phyloP scores from a whole-genome alignment of 1,140 invertebrate species.

The Drosophila nebulosa region DNA sequence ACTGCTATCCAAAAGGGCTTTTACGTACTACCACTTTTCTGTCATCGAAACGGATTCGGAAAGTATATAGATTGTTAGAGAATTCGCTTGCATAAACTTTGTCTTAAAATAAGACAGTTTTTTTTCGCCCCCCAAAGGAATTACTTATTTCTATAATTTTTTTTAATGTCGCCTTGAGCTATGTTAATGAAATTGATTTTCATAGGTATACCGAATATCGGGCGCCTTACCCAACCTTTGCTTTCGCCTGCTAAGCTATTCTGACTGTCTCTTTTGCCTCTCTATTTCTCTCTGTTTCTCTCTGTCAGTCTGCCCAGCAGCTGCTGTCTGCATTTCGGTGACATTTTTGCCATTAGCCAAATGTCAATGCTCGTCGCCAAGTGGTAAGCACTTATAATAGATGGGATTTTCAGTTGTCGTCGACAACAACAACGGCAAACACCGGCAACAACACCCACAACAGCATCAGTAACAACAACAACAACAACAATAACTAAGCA shows the following conservation, averaged over 20 bases:
- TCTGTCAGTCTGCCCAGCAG: conserved; percentile 8
- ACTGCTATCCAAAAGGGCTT: too few species aligned
- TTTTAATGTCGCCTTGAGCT: not conserved
- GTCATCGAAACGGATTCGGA: too few species aligned
- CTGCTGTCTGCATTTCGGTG: conserved; percentile 64
- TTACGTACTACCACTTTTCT: too few species aligned
- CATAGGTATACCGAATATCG: not conserved
- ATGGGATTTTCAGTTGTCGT: conserved; percentile 65
- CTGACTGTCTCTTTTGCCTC: not conserved
- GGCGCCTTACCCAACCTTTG: not conserved
- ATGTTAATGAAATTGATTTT: conserved; percentile 2
- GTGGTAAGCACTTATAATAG: conserved; percentile 77
- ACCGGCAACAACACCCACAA: not conserved
- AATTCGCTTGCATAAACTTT: not conserved
- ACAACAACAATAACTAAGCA: not conserved
- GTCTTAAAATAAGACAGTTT: not conserved
- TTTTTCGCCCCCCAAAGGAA: not conserved
- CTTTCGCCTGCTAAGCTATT: not conserved
- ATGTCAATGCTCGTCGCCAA: conserved; percentile 72
- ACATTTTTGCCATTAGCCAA: conserved; percentile 78
- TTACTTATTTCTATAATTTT: not conserved
- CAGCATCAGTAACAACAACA: not conserved
- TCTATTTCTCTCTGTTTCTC: conserved; percentile 43
- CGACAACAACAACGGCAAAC: conserved; percentile 27
- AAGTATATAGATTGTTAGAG: too few species aligned